These are phyloP conservation scores for Chamaea fasciata DNA, from an alignment of 2,113 vertebrate species.

Conservation along the genomic window DNA sequence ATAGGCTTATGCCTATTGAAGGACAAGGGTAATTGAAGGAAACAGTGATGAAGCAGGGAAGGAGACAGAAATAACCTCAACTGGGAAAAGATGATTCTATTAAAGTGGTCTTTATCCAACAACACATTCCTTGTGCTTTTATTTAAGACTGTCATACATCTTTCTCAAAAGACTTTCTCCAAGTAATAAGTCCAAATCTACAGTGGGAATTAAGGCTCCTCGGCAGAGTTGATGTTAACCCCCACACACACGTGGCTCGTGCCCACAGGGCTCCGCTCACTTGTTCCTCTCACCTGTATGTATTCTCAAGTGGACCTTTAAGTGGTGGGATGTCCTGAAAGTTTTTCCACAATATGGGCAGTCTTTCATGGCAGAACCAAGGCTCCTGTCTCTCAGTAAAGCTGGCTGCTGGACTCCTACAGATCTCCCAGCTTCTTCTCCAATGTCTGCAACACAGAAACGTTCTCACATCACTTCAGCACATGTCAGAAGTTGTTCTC, in stretches of 20 bases:
- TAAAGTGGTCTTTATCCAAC: constrained; percentile 59
- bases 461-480: constrained; percentile 89
- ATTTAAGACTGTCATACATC: constrained; percentile 51
- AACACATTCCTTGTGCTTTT: constrained; percentile 58
- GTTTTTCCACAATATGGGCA: constrained; percentile 98
- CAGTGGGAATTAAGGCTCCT: background rate
- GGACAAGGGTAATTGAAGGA: constrained; percentile 66
- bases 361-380: constrained; percentile 95
- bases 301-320: constrained; percentile 99
- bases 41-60: constrained; percentile 57
- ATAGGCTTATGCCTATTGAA: constrained; percentile 57
- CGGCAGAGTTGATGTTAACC: background rate
- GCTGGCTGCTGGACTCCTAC: constrained; percentile 82
- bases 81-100: constrained; percentile 61
- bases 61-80: constrained; percentile 55
- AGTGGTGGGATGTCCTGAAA: constrained; percentile 97
- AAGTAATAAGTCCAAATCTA: constrained; percentile 25
- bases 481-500: constrained; percentile 77
- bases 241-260: background rate
- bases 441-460: constrained; percentile 88
- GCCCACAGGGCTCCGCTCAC: background rate
- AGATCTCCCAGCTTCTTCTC: constrained; percentile 91
- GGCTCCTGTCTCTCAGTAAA: constrained; percentile 87
- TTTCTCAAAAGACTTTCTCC: constrained; percentile 34
- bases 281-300: constrained; percentile 90